Percentiles rank a stretch among this genome's conserved stretches.
Evolutionary conservation across 2,797 vertebrate genomes (phyloP).

Genomic region (Mus spretus): DNA sequence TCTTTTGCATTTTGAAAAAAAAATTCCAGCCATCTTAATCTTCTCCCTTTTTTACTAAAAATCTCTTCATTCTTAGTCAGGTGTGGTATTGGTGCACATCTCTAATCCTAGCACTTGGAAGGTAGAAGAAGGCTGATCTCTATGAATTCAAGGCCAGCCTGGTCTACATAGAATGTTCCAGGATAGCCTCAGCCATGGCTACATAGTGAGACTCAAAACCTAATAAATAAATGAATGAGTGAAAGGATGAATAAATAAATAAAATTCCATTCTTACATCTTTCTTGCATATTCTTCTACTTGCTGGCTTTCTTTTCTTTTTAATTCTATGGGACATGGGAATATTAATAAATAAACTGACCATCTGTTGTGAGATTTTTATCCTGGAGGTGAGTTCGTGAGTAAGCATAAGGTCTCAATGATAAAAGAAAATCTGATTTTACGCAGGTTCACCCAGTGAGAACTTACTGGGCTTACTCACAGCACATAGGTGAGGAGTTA

Average conservation of each 20-base stretch:
- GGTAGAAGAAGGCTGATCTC: not conserved
- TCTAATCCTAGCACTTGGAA: not conserved
- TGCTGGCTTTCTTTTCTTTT: not conserved
- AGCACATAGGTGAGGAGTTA: not conserved
- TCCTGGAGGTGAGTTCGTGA: not conserved
- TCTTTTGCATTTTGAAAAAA: not conserved
- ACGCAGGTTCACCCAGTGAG: not conserved
- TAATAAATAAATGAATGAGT: not conserved
- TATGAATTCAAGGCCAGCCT: not conserved
- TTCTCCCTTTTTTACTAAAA: not conserved
- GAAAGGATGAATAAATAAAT: not conserved
- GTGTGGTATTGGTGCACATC: not conserved
- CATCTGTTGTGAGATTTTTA: not conserved
- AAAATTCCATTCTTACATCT: not conserved
- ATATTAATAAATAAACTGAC: not conserved
- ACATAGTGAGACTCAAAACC: not conserved
- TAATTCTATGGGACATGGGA: not conserved
- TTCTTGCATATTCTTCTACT: not conserved
- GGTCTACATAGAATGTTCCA: not conserved
- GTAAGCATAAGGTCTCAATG: not conserved
- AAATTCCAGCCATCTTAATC: not conserved
- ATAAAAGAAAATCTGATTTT: not conserved
- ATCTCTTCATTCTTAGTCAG: not conserved
- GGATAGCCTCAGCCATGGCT: not conserved
- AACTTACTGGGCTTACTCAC: not conserved